phyloP scores from a whole-genome alignment of 2,888 invertebrate species.

The Pachycephus smyrnensis region DNA sequence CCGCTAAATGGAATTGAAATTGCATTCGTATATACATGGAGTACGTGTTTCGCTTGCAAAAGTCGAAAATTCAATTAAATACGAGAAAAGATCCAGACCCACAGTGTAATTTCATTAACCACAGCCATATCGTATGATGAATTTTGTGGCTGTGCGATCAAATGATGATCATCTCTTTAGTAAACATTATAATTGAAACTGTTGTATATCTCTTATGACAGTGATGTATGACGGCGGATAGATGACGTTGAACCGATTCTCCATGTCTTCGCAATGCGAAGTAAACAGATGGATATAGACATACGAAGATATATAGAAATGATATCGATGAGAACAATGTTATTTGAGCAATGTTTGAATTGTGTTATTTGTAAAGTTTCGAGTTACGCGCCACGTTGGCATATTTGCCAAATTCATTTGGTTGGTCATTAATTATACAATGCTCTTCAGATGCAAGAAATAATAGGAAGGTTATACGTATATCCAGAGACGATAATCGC shows the following conservation, averaged over 20 bases:
- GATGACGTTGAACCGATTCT: background rate
- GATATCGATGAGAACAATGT: background rate
- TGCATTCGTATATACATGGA: background rate
- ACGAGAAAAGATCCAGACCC: background rate
- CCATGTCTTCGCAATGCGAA: background rate
- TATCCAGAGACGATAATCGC: too few species aligned
- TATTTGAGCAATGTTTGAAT: background rate
- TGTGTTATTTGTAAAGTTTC: background rate
- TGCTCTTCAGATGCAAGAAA: too few species aligned
- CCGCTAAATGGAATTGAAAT: background rate
- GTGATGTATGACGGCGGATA: background rate
- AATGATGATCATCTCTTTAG: background rate
- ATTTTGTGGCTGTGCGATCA: background rate
- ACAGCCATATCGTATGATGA: background rate
- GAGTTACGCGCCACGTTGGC: background rate
- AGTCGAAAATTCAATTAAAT: background rate
- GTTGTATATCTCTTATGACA: background rate
- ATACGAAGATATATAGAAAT: too few species aligned
- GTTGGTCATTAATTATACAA: too few species aligned
- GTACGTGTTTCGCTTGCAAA: background rate
- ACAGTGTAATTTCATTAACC: too few species aligned
- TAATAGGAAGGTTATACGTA: too few species aligned
- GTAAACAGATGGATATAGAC: background rate
- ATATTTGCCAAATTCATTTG: background rate
- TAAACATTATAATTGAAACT: background rate